Evolutionary conservation across 2,797 vertebrate species (phyloP).

Genomic region (Tinamus major): DNA sequence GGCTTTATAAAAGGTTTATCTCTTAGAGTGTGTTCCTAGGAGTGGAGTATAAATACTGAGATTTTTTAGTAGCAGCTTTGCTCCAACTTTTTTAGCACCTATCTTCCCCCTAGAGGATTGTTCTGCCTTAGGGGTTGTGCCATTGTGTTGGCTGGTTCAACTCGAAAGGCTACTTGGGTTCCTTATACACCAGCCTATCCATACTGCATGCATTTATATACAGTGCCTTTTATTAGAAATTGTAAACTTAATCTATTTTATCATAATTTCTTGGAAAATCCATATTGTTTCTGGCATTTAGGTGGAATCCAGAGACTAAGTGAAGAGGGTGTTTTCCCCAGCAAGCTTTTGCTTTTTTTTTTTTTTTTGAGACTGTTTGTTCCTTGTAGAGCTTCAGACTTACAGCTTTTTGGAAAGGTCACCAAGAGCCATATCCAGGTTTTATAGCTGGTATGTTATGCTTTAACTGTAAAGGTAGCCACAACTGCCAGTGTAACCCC

Average conservation of each 20-base stretch:
- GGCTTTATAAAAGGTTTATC: not conserved
- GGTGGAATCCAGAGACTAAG: not conserved
- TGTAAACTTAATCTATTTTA: not conserved
- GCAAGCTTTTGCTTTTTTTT: not conserved
- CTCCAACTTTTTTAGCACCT: not conserved
- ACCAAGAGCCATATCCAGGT: not conserved
- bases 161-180: not conserved
- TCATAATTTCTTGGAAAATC: not conserved
- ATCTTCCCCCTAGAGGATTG: not conserved
- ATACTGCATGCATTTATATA: not conserved
- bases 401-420: not conserved
- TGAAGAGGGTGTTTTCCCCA: not conserved
- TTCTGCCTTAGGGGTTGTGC: not conserved
- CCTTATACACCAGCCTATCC: not conserved
- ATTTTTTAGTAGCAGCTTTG: not conserved
- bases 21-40: not conserved
- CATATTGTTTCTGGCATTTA: not conserved
- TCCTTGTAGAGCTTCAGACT: not conserved
- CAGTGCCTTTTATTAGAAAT: not conserved
- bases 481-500: not conserved
- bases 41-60: constrained; percentile 1
- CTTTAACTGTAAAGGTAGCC: not conserved
- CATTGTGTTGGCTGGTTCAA: not conserved
- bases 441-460: not conserved
- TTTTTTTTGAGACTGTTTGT: not conserved